Base-by-base conservation (phyloP, 2,888 invertebrate genomes). In the Ferrisia virgata region DNA sequence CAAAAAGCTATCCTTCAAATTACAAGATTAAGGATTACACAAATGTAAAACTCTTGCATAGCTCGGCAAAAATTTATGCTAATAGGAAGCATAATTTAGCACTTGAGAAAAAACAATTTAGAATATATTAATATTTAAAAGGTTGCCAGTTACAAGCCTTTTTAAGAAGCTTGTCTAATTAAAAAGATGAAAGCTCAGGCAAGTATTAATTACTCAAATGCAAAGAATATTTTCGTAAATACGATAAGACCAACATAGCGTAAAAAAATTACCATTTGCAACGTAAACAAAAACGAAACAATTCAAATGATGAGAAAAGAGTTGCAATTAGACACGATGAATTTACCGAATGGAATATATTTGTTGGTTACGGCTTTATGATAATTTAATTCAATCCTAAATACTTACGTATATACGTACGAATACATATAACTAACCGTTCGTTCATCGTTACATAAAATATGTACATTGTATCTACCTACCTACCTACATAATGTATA, bases 61-160 rank as follows among this genome's bases (percentile, higher is more conserved):
- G 72, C 36, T 76, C 36, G 18, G 72, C 72, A 36, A 76, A 76
- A 76, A 76, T 76, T 76, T 76, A 76, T 76, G 72, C 72, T 76
- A 76, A 76, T 76, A 76, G 36, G 33, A 76, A 76, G 33, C 33
- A 76, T 76, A 76, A 76, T 76, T 76, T 76, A 76, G 36, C 72
- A 76, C 33, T 76, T 36, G 72, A 76, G 36, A 76, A 76, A 76
- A 76, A 33, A 76, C 72, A 36, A 76, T 76, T 76, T 76, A 76
- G 72, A 76, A 76, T 76, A 76, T 76, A 76, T 76, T 76, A 76
- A 76, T 76, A 36, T 76, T 76, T 76, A 76, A 76, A 76, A 76
- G 72, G 33, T 76, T 76, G 64, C 64, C 64, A 15, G 64, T 64
- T 64, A 64, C 64, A 64, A 64, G 28, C 28, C 64, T 28, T 64